Percentiles rank a stretch among this genome's conserved stretches.
Evolutionary conservation across 2,888 invertebrate genomes (phyloP).

Genomic region (Ichneumoninae sp.): DNA sequence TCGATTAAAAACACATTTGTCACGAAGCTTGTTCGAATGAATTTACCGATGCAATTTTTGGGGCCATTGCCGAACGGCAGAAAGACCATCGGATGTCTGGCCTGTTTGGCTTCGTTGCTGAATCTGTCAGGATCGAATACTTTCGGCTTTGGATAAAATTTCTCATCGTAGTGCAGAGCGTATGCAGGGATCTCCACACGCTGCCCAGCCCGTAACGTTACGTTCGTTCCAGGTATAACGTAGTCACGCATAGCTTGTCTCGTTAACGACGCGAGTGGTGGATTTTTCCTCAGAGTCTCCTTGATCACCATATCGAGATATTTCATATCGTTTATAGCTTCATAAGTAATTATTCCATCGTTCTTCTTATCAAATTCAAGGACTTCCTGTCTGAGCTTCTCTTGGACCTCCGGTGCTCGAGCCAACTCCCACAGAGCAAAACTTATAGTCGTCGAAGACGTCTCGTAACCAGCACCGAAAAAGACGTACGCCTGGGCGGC

Average conservation of each 20-base stretch:
- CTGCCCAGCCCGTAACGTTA: slow-evolving; percentile 54
- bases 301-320: slow-evolving; percentile 81
- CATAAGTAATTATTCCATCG: slow-evolving; percentile 79
- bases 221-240: slow-evolving; percentile 53
- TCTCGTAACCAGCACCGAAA: slow-evolving; percentile 84
- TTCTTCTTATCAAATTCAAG: slow-evolving; percentile 71
- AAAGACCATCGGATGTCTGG: slow-evolving; percentile 72
- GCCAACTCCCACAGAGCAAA: slow-evolving; percentile 83
- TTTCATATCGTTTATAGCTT: slow-evolving; percentile 79
- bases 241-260: slow-evolving; percentile 75
- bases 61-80: slow-evolving; percentile 80
- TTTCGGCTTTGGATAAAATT: slow-evolving; percentile 72
- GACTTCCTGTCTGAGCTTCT: slow-evolving; percentile 81
- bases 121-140: slow-evolving; percentile 77
- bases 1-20: slow-evolving; percentile 35
- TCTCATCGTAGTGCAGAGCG: slow-evolving; percentile 58
- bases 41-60: slow-evolving; percentile 79
- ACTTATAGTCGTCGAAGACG: slow-evolving; percentile 83
- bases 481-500: slow-evolving; percentile 83
- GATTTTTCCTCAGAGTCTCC: slow-evolving; percentile 84
- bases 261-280: slow-evolving; percentile 78
- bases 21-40: not conserved
- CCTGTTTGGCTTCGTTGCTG: slow-evolving; percentile 64
- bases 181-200: slow-evolving; percentile 53
- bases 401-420: slow-evolving; percentile 81